Percentiles rank a stretch among this genome's conserved stretches.
Conservation (phyloP, 1,140 invertebrate species). For the Zaprionus capensis region DNA sequence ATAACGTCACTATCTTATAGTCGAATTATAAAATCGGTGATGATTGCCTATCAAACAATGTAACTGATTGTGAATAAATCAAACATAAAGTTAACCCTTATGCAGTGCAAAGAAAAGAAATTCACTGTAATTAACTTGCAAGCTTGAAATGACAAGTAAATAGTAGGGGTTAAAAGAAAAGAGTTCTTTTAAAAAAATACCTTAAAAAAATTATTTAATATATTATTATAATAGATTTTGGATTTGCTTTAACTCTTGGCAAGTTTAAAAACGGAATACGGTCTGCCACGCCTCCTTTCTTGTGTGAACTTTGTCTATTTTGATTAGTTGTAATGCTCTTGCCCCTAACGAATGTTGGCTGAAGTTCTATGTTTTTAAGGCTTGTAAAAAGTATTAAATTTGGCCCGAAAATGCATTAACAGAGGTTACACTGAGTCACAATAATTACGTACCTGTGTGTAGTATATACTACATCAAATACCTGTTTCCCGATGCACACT, state of each 20-base stretch:
- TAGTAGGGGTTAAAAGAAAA: too few species aligned
- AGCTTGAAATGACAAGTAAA: background rate
- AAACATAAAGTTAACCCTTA: background rate
- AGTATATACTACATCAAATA: background rate
- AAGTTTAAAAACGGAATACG: too few species aligned
- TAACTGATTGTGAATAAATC: background rate
- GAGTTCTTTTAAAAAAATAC: background rate
- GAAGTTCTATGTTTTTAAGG: background rate
- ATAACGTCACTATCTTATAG: background rate
- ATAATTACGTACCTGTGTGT: background rate
- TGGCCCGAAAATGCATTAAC: background rate
- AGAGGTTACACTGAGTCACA: background rate
- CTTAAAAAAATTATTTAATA: too few species aligned
- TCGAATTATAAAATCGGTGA: too few species aligned
- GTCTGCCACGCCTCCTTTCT: too few species aligned
- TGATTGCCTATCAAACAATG: background rate
- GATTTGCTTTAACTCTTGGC: too few species aligned
- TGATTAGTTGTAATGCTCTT: background rate
- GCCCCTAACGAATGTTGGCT: background rate
- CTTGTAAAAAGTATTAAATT: background rate
- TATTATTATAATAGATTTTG: too few species aligned
- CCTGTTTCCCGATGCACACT: slow-evolving; percentile 1
- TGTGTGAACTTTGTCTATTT: background rate
- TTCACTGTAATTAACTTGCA: background rate
- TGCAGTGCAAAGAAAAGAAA: background rate